Evolutionary conservation across 2,113 vertebrate species (phyloP).

Genomic region (Chionis minor): DNA sequence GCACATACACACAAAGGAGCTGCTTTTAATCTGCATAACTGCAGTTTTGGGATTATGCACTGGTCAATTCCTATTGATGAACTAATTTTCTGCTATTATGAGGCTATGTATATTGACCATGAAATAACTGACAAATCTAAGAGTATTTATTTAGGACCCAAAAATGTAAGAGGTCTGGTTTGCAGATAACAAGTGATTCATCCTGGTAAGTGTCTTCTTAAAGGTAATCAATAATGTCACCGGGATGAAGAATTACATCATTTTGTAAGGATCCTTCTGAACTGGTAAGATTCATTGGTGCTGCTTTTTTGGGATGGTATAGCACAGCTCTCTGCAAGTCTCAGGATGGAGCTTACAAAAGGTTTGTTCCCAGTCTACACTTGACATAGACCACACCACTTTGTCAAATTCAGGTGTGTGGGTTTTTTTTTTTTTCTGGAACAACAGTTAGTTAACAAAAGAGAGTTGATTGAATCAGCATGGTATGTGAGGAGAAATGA

Average conservation of each 20-base stretch:
- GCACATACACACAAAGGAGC: background rate
- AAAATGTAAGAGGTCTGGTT: conserved; percentile 31
- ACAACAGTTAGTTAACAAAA: background rate
- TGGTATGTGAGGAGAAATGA: background rate
- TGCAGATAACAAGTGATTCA: conserved; percentile 66
- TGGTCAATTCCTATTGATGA: conserved; percentile 57
- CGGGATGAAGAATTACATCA: conserved; percentile 65
- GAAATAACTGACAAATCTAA: conserved; percentile 55
- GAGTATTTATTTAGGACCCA: conserved; percentile 56
- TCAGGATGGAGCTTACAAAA: background rate
- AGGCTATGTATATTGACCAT: conserved; percentile 50
- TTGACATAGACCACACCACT: background rate
- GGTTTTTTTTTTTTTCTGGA: background rate
- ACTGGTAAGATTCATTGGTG: background rate
- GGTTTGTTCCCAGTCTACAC: background rate
- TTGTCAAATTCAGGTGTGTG: background rate
- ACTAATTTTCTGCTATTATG: conserved; percentile 67
- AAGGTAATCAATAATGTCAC: conserved; percentile 70
- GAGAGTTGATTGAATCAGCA: background rate
- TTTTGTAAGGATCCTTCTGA: conserved; percentile 47
- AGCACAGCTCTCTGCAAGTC: background rate
- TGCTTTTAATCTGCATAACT: background rate
- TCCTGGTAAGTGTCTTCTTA: conserved; percentile 66
- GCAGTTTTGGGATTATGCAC: background rate
- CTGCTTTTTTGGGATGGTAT: background rate